Evolutionary conservation across 2,888 invertebrate species (phyloP), one percentile per base, ranked within the genome.

Genomic region (Drosophila trichaetosa): DNA sequence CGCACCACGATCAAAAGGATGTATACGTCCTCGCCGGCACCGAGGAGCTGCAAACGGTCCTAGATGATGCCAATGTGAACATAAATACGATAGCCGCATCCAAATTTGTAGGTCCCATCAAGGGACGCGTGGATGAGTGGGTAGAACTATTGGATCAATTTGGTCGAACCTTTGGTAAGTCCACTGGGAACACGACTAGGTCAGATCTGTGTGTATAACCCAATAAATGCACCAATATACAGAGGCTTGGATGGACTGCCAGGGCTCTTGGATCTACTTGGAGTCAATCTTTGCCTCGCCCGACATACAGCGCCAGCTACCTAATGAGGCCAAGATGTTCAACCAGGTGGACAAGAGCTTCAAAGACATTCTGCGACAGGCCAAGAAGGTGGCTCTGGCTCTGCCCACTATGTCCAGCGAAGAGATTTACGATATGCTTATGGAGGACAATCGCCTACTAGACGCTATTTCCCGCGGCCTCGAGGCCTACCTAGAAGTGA

Each of bases 201-300:
- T 46, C 16, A 16, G 10, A 46, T 46, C 24, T 46, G 8, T 24
- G 24, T 8, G 7, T 2, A 4, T 46, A 46, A 42, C 2, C 42
- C 11, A 21, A 46, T 4, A 46, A 24, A 8, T 31, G n/a, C 13
- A 24, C 57, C 34, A 18, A 46, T 46, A 4, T 36, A 4, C 51
- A 97, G 98, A 98, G 91, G 97, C 97, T 91, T 98, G 98, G 98
- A 94, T 95, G 83, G 94, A 95, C 69, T 98, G 98, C 86, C 98
- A 98, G 92, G 96, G 96, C 83, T 96, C 96, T n/a, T 99, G 99
- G 98, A 94, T 98, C 46, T 98, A 99, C 91, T 94, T 99, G 86
- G 98, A 99, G 93, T 97, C 98, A 0, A 98, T 99, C 90, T 99
- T 99, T 93, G 96, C 97, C 11, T 98, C 98, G 0, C 97, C 98